Evolutionary conservation across 2,113 vertebrate genomes (phyloP).

Genomic region (Eupsittula cactorum): DNA sequence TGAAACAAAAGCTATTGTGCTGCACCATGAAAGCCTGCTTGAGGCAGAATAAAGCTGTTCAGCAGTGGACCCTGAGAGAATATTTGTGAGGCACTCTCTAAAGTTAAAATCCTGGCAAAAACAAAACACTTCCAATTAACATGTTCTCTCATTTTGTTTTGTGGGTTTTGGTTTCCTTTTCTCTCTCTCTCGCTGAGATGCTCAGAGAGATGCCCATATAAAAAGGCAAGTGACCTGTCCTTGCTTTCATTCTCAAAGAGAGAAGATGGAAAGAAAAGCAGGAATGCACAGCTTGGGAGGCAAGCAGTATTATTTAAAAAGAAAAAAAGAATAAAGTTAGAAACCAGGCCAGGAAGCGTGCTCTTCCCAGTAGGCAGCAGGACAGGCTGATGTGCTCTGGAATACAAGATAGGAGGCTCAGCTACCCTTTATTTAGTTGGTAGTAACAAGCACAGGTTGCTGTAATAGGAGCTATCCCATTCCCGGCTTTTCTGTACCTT

Average conservation of each 20-base stretch:
- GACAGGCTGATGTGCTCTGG: neutral
- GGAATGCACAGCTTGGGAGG: neutral
- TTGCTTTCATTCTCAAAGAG: slow-evolving; percentile 70
- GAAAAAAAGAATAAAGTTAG: neutral
- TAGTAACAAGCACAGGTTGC: neutral
- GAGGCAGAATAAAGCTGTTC: slow-evolving; percentile 64
- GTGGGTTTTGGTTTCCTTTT: slow-evolving; percentile 38
- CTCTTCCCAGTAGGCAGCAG: slow-evolving; percentile 11
- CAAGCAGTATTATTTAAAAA: neutral
- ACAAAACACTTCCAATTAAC: slow-evolving; percentile 78
- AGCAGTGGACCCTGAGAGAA: slow-evolving; percentile 53
- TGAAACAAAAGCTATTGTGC: slow-evolving; percentile 82
- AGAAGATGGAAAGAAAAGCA: slow-evolving; percentile 19
- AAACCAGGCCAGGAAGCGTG: neutral
- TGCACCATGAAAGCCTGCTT: slow-evolving; percentile 68
- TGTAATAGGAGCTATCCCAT: neutral
- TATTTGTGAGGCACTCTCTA: slow-evolving; percentile 61
- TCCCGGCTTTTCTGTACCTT: neutral
- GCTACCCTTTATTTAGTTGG: neutral
- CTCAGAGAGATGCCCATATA: slow-evolving; percentile 60
- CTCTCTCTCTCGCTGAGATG: slow-evolving; percentile 41
- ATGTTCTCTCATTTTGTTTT: slow-evolving; percentile 61
- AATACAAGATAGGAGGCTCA: neutral
- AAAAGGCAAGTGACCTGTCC: slow-evolving; percentile 77
- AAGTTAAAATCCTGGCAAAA: slow-evolving; percentile 75